phyloP scores from a whole-genome alignment of 1,140 invertebrate genomes.

The Palaemon carinicauda region DNA sequence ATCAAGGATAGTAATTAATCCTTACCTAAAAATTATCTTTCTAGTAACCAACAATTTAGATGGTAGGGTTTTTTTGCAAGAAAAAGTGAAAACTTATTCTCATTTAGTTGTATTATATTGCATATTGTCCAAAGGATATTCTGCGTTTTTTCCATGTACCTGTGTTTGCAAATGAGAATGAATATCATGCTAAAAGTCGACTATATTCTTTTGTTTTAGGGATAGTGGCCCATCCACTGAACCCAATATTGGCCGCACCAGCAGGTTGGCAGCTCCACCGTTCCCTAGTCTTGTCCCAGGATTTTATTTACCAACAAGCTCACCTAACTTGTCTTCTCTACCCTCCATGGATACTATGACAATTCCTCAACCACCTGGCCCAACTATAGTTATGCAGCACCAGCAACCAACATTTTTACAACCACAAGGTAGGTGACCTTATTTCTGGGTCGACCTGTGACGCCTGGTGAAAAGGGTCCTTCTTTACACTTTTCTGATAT shows the following conservation, averaged over 20 bases:
- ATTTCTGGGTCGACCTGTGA: not conserved
- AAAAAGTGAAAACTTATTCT: too few species aligned
- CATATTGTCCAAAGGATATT: too few species aligned
- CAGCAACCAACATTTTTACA: constrained; percentile 34
- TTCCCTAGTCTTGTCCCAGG: constrained; percentile 31
- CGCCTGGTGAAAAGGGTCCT: too few species aligned
- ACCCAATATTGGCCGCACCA: not conserved
- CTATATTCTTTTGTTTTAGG: not conserved
- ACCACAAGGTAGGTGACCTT: constrained; percentile 13
- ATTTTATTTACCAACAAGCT: constrained; percentile 32
- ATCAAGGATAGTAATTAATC: too few species aligned
- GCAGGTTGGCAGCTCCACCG: not conserved
- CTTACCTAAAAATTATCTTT: too few species aligned
- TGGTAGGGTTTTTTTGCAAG: too few species aligned
- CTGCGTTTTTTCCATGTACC: too few species aligned
- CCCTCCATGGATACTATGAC: not conserved
- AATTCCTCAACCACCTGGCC: constrained; percentile 14
- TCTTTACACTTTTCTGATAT: not conserved
- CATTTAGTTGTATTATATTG: too few species aligned
- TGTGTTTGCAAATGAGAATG: too few species aligned
- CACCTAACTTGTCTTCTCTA: constrained; percentile 6
- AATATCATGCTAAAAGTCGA: not conserved
- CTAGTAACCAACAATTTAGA: too few species aligned
- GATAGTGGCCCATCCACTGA: not conserved
- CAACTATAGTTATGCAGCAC: constrained; percentile 23